Evolutionary conservation across 2,888 invertebrate species (phyloP).

Genomic region (Itoplectis maculator): DNA sequence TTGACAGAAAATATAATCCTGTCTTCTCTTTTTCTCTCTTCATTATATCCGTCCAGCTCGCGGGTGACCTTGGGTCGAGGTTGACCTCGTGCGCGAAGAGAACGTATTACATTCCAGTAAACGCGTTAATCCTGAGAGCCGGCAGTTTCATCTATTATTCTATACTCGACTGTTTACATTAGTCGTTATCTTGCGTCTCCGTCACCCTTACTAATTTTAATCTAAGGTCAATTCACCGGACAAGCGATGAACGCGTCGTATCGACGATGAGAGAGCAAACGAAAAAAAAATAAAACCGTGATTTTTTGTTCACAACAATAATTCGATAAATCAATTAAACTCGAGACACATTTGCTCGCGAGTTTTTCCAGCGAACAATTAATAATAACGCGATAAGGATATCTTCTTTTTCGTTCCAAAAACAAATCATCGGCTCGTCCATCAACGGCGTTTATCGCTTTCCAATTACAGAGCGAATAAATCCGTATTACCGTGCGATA

Average conservation of each 20-base stretch:
- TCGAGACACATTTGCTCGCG: not conserved
- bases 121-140: too few relatives aligned
- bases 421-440: not conserved
- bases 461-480: not conserved
- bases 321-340: not conserved
- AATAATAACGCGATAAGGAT: not conserved
- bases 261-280: not conserved
- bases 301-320: not conserved
- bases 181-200: too few relatives aligned
- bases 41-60: too few relatives aligned
- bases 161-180: too few relatives aligned
- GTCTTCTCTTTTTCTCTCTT: too few relatives aligned
- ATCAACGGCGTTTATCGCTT: not conserved
- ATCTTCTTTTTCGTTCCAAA: not conserved
- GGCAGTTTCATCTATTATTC: too few relatives aligned
- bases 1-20: too few relatives aligned
- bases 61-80: too few relatives aligned
- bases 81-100: too few relatives aligned
- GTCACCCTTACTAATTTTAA: not conserved
- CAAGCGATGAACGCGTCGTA: not conserved
- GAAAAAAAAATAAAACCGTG: too few relatives aligned
- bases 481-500: not conserved
- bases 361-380: slow-evolving; percentile 14
- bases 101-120: too few relatives aligned
- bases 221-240: not conserved